Base-by-base conservation (phyloP, 2,113 vertebrate species). In the Porphyrio hochstetteri region DNA sequence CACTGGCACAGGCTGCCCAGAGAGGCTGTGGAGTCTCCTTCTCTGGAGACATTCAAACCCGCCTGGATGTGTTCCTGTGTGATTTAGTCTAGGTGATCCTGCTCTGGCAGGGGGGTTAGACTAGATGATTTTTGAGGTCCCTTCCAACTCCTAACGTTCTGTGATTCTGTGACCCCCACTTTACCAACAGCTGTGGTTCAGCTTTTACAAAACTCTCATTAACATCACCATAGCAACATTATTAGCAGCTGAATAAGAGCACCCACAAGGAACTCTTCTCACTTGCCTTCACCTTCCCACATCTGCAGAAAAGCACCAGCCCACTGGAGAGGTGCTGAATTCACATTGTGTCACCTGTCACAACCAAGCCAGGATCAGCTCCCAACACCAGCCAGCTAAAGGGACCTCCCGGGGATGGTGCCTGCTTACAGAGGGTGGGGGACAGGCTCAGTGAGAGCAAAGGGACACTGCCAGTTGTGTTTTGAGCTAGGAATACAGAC, bases 181-280 rank as follows among this genome's bases (percentile, higher is more conserved):
- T 84, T 25, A n/a, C 55, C 31, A 17, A 63, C 46, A 92, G 65
- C 65, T 65, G 80, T 1, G 0, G 80, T 75, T 86, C 86, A 91
- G 76, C 72, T n/a, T 78, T 78, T 28, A 40, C 9, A 38, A 85
- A 92, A 40, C 29, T 71, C 69, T 72, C 7, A 5, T 85, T 78
- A 92, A n/a, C 42, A 79, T 95, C 88, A 69, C 92, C 88, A 90
- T 88, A 88, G 88, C 95, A 96, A 96, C 88, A 40, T 68, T 71
- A 95, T 80, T 65, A 93, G 90, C 80, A 88, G 79, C 82, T 88
- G 79, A 80, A n/a, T 59, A 78, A 82, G 44, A 71, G 53, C 82
- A 88, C 69, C 48, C 50, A 57, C n/a, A 57, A 70, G 0, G 0
- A 88, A 64, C 60, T 93, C 68, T 80, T 85, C 76, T 63, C 79